Evolutionary conservation across 1,140 invertebrate species (phyloP).

Genomic region (Drosophila micromelanica): DNA sequence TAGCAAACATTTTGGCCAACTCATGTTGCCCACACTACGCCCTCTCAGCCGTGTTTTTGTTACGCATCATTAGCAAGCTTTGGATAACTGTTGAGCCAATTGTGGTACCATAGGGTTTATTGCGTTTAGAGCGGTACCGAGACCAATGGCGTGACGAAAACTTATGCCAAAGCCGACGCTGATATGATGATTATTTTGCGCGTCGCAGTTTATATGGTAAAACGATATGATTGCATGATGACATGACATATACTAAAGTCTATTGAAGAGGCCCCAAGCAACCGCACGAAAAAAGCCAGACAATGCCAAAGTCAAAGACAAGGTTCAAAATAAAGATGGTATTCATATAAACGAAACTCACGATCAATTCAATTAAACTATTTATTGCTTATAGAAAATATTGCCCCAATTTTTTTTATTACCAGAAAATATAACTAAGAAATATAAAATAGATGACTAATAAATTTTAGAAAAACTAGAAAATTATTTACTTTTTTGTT

Average conservation of each 20-base stretch:
- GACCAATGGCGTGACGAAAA: conserved; percentile 10
- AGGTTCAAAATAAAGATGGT: conserved; percentile 5
- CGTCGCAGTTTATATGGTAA: conserved; percentile 66
- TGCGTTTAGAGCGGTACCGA: conserved; percentile 1
- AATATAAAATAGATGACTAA: too few relatives aligned
- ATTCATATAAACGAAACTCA: not conserved
- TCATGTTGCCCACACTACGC: conserved; percentile 28
- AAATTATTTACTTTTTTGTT: too few relatives aligned
- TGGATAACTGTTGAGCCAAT: conserved; percentile 23
- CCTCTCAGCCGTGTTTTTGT: conserved; percentile 27
- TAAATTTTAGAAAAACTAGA: too few relatives aligned
- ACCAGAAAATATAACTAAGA: too few relatives aligned
- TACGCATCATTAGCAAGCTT: conserved; percentile 65
- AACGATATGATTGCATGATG: conserved; percentile 80
- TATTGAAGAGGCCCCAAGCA: conserved; percentile 15
- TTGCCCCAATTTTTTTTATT: too few relatives aligned
- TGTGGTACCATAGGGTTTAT: conserved; percentile 8
- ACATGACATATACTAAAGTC: conserved; percentile 62
- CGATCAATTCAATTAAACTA: not conserved
- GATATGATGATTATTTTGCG: conserved; percentile 64
- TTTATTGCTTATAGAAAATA: too few relatives aligned
- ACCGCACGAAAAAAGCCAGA: not conserved
- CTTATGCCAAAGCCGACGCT: conserved; percentile 14
- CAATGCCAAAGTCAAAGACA: conserved; percentile 4
- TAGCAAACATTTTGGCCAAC: conserved; percentile 59